Base-by-base conservation (phyloP, 2,113 vertebrate species). In the Psilopogon haemacephalus region DNA sequence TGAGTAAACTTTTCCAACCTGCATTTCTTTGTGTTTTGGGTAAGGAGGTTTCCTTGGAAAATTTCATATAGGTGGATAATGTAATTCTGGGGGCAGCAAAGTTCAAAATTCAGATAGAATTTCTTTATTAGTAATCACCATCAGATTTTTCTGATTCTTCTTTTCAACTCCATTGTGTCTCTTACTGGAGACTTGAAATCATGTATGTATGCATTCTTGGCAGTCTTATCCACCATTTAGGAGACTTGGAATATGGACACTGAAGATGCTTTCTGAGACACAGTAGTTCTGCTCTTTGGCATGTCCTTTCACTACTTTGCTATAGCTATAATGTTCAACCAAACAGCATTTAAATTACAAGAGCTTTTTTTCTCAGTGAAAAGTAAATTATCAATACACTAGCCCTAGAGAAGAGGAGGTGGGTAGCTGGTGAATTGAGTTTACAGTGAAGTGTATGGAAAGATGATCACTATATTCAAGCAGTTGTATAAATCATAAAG, bases 371-470 rank as follows among this genome's bases (percentile, higher is more conserved):
- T 87, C 59, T 72, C 35, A 15, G 13, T 13, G 35, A 75, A 21
- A 90, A 78, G 42, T 56, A 42, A 90, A 94, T 83, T 81, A 77
- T 74, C 87, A 63, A 42, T 50, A 23, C 24, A 59, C 28, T 52
- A 70, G 24, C 3, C 14, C 35, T 60, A 82, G 56, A 94, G 52
- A 74, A 78, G 48, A 70, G 27, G 15, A 82, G 5, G 3, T 0
- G 20, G 16, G n/a, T 83, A 54, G 59, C 26, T 86, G 62, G 71
- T 75, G 74, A 93, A 76, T 26, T 76, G 77, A 90, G 64, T 78
- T 68, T 73, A 42, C 46, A 62, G 32, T 78, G 64, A 86, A 95
- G 38, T 64, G 69, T 91, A 58, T 42, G 80, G 67, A 63, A 77
- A 95, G 56, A 59, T n/a, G 67, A 68, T 68, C 59, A 6, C 74